Conservation (phyloP, 1,140 invertebrate species). For the Drosophila tristis region DNA sequence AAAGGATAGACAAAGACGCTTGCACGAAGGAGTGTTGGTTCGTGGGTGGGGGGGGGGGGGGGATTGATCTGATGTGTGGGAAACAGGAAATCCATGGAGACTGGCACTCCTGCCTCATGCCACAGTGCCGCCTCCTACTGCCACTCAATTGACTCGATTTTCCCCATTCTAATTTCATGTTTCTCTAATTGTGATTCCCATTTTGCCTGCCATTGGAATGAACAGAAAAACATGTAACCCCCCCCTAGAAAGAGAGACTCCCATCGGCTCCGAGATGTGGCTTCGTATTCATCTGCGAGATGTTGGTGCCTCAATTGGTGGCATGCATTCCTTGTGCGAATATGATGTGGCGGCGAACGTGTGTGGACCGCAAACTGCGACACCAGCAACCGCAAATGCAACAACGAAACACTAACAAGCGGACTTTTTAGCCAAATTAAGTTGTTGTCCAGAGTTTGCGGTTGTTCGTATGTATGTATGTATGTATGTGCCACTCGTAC, state of each 20-base stretch:
- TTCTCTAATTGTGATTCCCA: conserved; percentile 67
- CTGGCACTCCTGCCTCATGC: conserved; percentile 2
- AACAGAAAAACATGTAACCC: too few species aligned
- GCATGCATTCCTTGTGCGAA: conserved; percentile 46
- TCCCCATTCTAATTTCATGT: conserved; percentile 56
- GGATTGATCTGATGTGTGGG: neutral
- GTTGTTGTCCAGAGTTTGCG: conserved; percentile 74
- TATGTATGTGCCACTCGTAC: conserved; percentile 31
- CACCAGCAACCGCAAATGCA: conserved; percentile 44
- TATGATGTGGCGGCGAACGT: conserved; percentile 43
- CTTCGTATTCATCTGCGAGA: conserved; percentile 62
- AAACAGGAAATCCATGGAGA: conserved; percentile 9
- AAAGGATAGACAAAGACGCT: neutral
- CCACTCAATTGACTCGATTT: neutral
- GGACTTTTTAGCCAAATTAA: conserved; percentile 78
- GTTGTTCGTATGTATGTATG: conserved; percentile 9
- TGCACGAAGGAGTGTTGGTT: too few species aligned
- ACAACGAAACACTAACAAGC: conserved; percentile 70
- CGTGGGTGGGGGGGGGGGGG: too few species aligned
- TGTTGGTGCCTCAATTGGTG: neutral
- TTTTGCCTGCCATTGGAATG: conserved; percentile 41
- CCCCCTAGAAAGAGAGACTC: conserved; percentile 4
- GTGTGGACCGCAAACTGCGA: conserved; percentile 50
- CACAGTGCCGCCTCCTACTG: neutral
- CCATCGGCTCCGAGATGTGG: neutral